Percentiles rank a stretch among this genome's conserved stretches.
phyloP scores from a whole-genome alignment of 2,113 vertebrate species.

The Loxodonta africana region DNA sequence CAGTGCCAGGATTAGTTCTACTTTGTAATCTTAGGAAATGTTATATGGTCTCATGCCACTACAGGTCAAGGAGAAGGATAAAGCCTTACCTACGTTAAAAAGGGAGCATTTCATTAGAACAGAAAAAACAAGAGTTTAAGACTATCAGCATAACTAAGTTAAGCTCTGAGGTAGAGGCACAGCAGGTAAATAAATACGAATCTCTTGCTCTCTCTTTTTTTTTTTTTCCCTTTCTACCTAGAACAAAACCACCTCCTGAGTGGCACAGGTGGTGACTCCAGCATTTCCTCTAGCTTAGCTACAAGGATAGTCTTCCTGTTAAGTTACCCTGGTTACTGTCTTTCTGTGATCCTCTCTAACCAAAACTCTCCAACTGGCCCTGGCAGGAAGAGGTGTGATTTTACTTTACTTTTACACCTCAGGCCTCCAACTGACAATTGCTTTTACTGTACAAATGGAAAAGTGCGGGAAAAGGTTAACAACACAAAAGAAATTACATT shows the following conservation, averaged over 20 bases:
- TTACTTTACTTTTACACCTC: background rate
- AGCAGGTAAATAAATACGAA: conserved; percentile 47
- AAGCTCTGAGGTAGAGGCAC: background rate
- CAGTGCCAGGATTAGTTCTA: conserved; percentile 67
- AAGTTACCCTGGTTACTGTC: background rate
- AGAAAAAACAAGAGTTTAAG: conserved; percentile 65
- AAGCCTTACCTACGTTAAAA: conserved; percentile 78
- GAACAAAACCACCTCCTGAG: background rate
- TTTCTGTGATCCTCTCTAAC: conserved; percentile 52
- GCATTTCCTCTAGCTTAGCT: background rate
- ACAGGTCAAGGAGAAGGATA: conserved; percentile 57
- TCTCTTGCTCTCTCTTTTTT: background rate
- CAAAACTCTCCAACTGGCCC: background rate
- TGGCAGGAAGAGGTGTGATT: background rate
- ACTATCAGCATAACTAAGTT: conserved; percentile 72
- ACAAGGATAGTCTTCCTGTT: background rate
- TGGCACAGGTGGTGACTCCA: rapidly evolving
- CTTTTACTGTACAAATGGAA: background rate
- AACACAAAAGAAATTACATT: background rate
- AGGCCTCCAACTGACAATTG: background rate
- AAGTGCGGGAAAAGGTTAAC: background rate
- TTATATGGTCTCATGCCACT: conserved; percentile 58
- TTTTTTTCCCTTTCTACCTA: background rate
- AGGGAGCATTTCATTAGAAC: conserved; percentile 66
- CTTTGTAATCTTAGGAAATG: conserved; percentile 70